These are phyloP conservation scores for Atta colombica DNA, from an alignment of 1,140 invertebrate genomes.

Conservation along the genomic window DNA sequence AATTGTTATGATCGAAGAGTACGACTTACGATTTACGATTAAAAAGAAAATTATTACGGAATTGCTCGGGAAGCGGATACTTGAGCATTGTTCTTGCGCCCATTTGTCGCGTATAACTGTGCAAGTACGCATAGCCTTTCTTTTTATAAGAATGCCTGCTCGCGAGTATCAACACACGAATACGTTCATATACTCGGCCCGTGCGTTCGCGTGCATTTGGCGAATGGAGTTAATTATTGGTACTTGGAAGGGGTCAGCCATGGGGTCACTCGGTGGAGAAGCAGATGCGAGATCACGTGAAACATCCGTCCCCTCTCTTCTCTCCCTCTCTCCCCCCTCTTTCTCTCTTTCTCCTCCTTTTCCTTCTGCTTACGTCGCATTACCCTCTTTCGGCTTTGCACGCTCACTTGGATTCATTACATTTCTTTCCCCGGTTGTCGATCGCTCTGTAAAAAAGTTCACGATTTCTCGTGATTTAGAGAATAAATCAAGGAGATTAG, in stretches of 20 bases:
- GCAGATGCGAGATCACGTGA: conserved; percentile 82
- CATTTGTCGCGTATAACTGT: conserved; percentile 64
- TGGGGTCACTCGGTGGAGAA: conserved; percentile 77
- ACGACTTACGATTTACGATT: background rate
- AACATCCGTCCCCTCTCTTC: conserved; percentile 41
- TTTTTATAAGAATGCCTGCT: conserved; percentile 69
- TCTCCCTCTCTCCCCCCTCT: background rate
- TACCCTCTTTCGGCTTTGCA: conserved; percentile 15
- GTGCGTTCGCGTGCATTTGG: conserved; percentile 67
- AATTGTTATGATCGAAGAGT: background rate
- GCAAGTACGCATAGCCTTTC: conserved; percentile 64
- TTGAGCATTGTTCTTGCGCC: background rate
- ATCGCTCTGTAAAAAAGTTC: background rate
- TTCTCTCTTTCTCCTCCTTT: conserved; percentile 13
- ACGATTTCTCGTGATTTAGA: background rate
- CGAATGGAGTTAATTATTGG: conserved; percentile 82
- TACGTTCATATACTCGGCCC: conserved; percentile 48
- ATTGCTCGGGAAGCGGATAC: background rate
- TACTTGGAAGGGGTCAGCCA: conserved; percentile 80
- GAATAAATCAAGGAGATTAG: background rate
- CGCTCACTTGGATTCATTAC: conserved; percentile 34
- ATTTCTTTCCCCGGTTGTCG: background rate
- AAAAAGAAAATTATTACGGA: background rate
- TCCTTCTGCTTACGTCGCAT: conserved; percentile 25
- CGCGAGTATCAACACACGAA: conserved; percentile 70